Evolutionary conservation across 2,113 vertebrate species (phyloP).

Genomic region (Electrona antarctica): DNA sequence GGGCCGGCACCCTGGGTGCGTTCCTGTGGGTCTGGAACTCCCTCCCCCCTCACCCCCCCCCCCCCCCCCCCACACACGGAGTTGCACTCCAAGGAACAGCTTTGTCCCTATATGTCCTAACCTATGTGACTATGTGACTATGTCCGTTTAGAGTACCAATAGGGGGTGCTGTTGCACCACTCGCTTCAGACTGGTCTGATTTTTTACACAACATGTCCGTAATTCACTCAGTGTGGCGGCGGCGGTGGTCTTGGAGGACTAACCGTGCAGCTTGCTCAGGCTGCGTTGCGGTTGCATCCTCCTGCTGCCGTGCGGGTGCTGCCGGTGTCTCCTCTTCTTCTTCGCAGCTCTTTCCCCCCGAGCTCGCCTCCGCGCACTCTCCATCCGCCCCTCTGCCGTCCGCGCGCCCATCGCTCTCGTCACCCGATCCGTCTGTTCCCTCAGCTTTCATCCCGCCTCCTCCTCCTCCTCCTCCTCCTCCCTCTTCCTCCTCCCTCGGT

Average conservation of each 20-base stretch:
- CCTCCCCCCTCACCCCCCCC: no score
- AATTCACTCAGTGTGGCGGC: background rate
- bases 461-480: slow-evolving; percentile 34
- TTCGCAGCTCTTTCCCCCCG: slow-evolving; percentile 19
- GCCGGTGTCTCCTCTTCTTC: slow-evolving; percentile 26
- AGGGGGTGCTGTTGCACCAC: no score
- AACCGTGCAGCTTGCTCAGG: slow-evolving; percentile 51
- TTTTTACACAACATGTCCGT: no score
- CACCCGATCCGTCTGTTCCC: slow-evolving; percentile 12
- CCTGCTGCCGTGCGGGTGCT: slow-evolving; percentile 28
- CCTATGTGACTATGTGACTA: no score
- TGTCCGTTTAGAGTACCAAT: no score
- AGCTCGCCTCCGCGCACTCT: slow-evolving; percentile 37
- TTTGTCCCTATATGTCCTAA: no score
- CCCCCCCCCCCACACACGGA: no score
- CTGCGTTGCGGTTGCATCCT: slow-evolving; percentile 19
- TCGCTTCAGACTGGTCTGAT: no score
- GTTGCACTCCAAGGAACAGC: no score
- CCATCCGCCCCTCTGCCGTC: slow-evolving; percentile 38
- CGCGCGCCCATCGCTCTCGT: slow-evolving; percentile 28
- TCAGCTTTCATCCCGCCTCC: slow-evolving; percentile 14
- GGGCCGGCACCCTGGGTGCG: no score
- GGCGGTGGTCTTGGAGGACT: slow-evolving; percentile 25
- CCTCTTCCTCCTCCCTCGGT: slow-evolving; percentile 21
- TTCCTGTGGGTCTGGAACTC: no score